Conservation (phyloP, 1,140 invertebrate genomes). For the Sarcophaga bullata region DNA sequence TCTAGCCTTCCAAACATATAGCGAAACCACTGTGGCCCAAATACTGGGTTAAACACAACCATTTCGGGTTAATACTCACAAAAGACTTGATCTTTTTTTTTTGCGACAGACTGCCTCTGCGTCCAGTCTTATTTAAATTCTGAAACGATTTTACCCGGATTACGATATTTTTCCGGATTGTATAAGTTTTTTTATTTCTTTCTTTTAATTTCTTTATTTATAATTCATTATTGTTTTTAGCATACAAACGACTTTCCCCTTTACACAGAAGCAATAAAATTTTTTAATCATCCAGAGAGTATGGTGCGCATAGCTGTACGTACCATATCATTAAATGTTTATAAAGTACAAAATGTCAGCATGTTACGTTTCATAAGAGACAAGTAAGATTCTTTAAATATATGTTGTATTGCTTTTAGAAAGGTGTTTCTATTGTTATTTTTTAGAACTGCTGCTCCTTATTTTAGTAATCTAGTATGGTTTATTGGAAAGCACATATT, state of each 20-base stretch:
- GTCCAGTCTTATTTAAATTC: too few species aligned
- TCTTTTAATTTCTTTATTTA: constrained; percentile 71
- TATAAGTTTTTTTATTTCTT: too few species aligned
- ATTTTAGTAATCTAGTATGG: constrained; percentile 99
- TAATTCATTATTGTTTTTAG: constrained; percentile 70
- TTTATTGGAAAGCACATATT: constrained; percentile 98
- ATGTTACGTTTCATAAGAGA: constrained; percentile 97
- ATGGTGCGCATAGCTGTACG: constrained; percentile 99
- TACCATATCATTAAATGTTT: constrained; percentile 97
- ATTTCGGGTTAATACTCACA: too few species aligned
- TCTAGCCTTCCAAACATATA: too few species aligned
- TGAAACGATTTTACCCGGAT: too few species aligned
- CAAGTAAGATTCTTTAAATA: constrained; percentile 65
- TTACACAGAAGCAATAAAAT: constrained; percentile 99
- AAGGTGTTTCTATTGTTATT: constrained; percentile 30
- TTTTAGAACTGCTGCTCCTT: constrained; percentile 91
- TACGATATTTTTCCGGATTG: too few species aligned
- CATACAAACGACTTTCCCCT: constrained; percentile 99
- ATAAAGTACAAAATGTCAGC: constrained; percentile 91
- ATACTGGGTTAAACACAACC: too few species aligned
- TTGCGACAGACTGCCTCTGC: too few species aligned
- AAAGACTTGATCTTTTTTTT: too few species aligned
- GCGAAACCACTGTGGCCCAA: too few species aligned
- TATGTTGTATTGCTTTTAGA: constrained; percentile 13
- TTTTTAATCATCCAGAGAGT: constrained; percentile 98